phyloP scores from a whole-genome alignment of 2,113 vertebrate species.

The Paraplagusia blochii region DNA sequence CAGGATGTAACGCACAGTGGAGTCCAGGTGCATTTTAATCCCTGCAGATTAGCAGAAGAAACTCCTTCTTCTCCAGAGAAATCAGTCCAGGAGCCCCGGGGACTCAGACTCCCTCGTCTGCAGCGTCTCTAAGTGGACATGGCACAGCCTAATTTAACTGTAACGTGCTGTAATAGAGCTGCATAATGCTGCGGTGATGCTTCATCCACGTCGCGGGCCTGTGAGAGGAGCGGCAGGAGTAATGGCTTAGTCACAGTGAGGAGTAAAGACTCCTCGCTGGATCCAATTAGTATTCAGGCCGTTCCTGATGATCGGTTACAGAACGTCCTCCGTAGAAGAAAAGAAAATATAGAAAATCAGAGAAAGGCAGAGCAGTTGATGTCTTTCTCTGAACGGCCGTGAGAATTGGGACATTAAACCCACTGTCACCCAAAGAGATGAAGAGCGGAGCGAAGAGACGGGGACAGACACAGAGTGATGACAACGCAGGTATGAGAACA shows the following conservation, averaged over 20 bases:
- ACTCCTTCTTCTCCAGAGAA: conserved; percentile 8
- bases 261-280: not conserved
- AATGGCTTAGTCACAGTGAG: conserved; percentile 2
- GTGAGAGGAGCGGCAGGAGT: not conserved
- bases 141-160: not conserved
- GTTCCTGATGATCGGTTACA: not conserved
- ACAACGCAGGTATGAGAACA: not conserved
- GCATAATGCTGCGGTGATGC: not conserved
- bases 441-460: not conserved
- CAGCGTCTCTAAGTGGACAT: conserved; percentile 1
- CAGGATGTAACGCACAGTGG: not conserved
- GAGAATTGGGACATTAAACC: not conserved
- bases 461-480: not conserved
- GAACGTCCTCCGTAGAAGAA: not conserved
- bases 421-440: not conserved
- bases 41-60: conserved; percentile 13
- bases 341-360: not conserved
- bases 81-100: conserved; percentile 4
- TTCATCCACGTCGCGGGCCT: not conserved
- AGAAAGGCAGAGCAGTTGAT: not conserved
- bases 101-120: conserved; percentile 7
- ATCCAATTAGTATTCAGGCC: not conserved
- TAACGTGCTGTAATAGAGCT: not conserved
- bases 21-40: conserved; percentile 23
- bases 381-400: not conserved